These are phyloP conservation scores for Halocynthia aurantium DNA, from an alignment of 23 tunicate species.

Conservation along the genomic window DNA sequence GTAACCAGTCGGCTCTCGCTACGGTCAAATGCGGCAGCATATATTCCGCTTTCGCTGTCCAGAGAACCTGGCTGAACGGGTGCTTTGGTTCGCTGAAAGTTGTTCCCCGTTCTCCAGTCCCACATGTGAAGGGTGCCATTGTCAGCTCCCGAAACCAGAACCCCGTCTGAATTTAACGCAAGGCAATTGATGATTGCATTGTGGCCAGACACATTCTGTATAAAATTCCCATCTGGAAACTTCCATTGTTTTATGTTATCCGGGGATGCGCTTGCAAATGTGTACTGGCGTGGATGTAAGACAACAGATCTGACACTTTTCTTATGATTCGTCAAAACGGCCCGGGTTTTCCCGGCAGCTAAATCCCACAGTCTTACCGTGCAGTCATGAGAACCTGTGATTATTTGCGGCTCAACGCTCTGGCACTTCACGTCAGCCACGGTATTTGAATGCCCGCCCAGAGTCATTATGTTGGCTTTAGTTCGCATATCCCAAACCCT, in stretches of 20 bases:
- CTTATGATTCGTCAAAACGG: conserved; percentile 93
- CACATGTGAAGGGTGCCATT: conserved; percentile 93
- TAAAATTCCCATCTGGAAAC: conserved; percentile 97
- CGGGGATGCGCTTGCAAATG: conserved; percentile 97
- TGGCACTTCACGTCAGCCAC: conserved; percentile 97
- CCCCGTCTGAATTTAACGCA: conserved; percentile 95
- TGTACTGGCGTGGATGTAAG: conserved; percentile 96
- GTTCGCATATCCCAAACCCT: conserved; percentile 99
- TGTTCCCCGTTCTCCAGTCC: conserved; percentile 98
- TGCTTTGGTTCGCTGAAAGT: conserved; percentile 94
- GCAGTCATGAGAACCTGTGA: conserved; percentile 95
- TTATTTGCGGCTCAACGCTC: conserved; percentile 83
- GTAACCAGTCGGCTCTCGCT: conserved; percentile 87
- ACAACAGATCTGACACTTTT: conserved; percentile 85
- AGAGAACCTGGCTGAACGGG: conserved; percentile 98
- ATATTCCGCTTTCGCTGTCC: conserved; percentile 96
- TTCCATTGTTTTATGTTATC: conserved; percentile 99
- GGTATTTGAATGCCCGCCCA: conserved; percentile 93
- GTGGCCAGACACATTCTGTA: conserved; percentile 95
- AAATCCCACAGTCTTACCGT: conserved; percentile 93
- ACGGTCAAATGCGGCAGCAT: conserved; percentile 89
- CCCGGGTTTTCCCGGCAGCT: conserved; percentile 91
- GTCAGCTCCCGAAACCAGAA: conserved; percentile 98
- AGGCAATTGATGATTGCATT: conserved; percentile 90
- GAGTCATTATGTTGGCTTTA: conserved; percentile 94